phyloP scores from a whole-genome alignment of 2,113 vertebrate genomes.

The Oryzias woworae region DNA sequence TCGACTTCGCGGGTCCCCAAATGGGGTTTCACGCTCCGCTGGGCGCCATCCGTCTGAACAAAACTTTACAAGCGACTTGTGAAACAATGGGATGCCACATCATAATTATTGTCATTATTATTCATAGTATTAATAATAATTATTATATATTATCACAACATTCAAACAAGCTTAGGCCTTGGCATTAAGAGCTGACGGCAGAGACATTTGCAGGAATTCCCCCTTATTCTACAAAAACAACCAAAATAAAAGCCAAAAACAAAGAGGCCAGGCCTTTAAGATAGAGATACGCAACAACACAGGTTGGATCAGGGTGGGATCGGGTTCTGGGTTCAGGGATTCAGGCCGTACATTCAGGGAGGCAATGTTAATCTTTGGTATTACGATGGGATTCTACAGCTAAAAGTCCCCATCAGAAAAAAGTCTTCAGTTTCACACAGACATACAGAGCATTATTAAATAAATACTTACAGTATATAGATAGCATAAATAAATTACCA shows the following conservation, averaged over 20 bases:
- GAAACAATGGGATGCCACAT: slow-evolving; percentile 64
- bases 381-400: slow-evolving; percentile 80
- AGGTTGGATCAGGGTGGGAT: slow-evolving; percentile 44
- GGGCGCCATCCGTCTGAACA: slow-evolving; percentile 57
- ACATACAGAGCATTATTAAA: slow-evolving; percentile 78
- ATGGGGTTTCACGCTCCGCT: slow-evolving; percentile 42
- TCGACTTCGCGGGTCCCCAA: slow-evolving; percentile 42
- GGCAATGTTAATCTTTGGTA: slow-evolving; percentile 84
- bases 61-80: slow-evolving; percentile 68
- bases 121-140: slow-evolving; percentile 62
- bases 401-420: slow-evolving; percentile 80
- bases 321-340: slow-evolving; percentile 41
- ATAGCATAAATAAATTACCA: slow-evolving; percentile 78
- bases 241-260: slow-evolving; percentile 5
- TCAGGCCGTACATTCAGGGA: slow-evolving; percentile 81
- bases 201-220: slow-evolving; percentile 74
- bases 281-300: slow-evolving; percentile 66
- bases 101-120: slow-evolving; percentile 49
- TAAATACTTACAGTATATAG: slow-evolving; percentile 81
- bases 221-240: slow-evolving; percentile 56
- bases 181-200: slow-evolving; percentile 66
- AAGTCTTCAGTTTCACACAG: slow-evolving; percentile 76
- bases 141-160: slow-evolving; percentile 68
- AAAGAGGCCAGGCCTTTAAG: slow-evolving; percentile 65
- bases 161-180: slow-evolving; percentile 76